Conservation (phyloP, 2,888 invertebrate genomes). For the Lottia scabra region DNA sequence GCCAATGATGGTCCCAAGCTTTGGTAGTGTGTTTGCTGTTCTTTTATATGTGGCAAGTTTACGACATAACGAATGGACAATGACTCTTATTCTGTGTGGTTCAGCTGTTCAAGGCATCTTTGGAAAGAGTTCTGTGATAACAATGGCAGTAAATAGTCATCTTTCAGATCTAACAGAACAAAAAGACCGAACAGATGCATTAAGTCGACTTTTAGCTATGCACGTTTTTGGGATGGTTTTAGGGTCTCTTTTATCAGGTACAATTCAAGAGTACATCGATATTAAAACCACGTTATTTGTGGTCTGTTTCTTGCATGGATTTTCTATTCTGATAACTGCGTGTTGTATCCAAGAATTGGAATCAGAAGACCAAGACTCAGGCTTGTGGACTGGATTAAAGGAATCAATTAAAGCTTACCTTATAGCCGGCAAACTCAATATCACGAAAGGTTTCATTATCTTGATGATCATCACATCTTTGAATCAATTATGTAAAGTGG, state of each 20-base stretch:
- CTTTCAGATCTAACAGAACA: conserved; percentile 56
- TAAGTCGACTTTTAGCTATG: conserved; percentile 63
- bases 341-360: conserved; percentile 49
- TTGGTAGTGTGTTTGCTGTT: conserved; percentile 60
- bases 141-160: conserved; percentile 66
- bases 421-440: no score
- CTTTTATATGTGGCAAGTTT: conserved; percentile 55
- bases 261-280: conserved; percentile 45
- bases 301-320: conserved; percentile 50
- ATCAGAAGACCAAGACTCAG: conserved; percentile 26
- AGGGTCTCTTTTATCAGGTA: conserved; percentile 60
- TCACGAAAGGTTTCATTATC: conserved; percentile 47
- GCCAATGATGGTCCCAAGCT: conserved; percentile 57
- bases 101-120: conserved; percentile 60
- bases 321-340: conserved; percentile 50
- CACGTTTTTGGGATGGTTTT: conserved; percentile 64
- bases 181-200: conserved; percentile 51
- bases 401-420: no score
- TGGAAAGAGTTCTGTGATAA: conserved; percentile 64
- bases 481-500: conserved; percentile 62
- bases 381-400: conserved; percentile 41
- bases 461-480: conserved; percentile 52
- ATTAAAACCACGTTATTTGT: conserved; percentile 50
- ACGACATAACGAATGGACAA: conserved; percentile 32
- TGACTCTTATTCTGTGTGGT: conserved; percentile 54